A percentile compares a stretch with the other conserved stretches of the same genome.
Conservation (phyloP, 2,888 invertebrate genomes). For the Ophion ellenae region DNA sequence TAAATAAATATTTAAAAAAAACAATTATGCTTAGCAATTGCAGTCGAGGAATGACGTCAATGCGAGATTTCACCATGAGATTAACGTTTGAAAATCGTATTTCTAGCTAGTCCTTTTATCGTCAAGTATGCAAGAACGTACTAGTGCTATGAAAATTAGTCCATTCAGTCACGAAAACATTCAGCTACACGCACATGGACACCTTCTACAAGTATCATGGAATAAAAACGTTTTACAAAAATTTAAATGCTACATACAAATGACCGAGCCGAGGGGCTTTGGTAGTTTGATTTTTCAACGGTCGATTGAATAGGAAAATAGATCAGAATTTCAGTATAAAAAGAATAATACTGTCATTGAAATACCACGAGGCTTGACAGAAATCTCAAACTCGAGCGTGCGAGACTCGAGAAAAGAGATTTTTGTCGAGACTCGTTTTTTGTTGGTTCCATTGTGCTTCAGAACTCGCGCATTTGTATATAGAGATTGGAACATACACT, state of each 20-base stretch:
- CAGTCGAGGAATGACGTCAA: slow-evolving; percentile 44
- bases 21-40: slow-evolving; percentile 7
- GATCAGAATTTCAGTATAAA: slow-evolving; percentile 12
- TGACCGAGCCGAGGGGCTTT: slow-evolving; percentile 36
- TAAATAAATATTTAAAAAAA: slow-evolving; percentile 19
- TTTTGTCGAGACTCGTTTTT: not conserved
- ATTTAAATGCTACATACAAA: slow-evolving; percentile 48
- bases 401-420: not conserved
- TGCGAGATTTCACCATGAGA: slow-evolving; percentile 1
- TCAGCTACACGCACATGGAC: slow-evolving; percentile 48
- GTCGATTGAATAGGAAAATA: not conserved
- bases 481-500: slow-evolving; percentile 79
- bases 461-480: slow-evolving; percentile 80
- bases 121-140: slow-evolving; percentile 29
- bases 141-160: slow-evolving; percentile 26
- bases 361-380: slow-evolving; percentile 31
- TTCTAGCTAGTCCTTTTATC: slow-evolving; percentile 6
- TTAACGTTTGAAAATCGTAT: not conserved
- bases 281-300: slow-evolving; percentile 21
- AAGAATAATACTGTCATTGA: slow-evolving; percentile 55
- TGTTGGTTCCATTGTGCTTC: slow-evolving; percentile 37
- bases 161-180: slow-evolving; percentile 20
- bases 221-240: slow-evolving; percentile 16
- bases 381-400: not conserved
- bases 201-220: slow-evolving; percentile 28